Evolutionary conservation across 2,797 vertebrate genomes (phyloP).

Genomic region (Morus bassanus): DNA sequence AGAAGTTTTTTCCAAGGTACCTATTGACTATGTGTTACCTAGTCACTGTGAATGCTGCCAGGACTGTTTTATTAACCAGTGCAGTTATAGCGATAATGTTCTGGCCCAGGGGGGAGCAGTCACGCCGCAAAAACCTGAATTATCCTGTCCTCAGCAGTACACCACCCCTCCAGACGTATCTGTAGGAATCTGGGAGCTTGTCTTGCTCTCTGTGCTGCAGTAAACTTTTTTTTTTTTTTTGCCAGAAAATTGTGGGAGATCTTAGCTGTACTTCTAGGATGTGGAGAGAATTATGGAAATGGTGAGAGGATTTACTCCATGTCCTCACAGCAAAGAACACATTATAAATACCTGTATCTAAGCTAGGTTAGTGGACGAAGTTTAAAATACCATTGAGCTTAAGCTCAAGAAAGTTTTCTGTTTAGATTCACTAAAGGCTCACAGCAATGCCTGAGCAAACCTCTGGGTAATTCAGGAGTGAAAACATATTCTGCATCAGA

Average conservation of each 20-base stretch:
- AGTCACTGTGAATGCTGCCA: not conserved
- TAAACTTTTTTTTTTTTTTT: not conserved
- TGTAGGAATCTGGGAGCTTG: not conserved
- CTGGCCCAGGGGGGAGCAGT: not conserved
- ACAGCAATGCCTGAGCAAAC: not conserved
- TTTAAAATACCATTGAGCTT: not conserved
- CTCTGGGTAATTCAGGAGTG: not conserved
- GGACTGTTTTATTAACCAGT: not conserved
- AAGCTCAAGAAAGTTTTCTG: not conserved
- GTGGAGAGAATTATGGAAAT: not conserved
- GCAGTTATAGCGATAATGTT: not conserved
- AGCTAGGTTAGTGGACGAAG: not conserved
- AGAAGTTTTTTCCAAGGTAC: not conserved
- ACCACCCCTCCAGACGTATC: not conserved
- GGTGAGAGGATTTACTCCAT: not conserved
- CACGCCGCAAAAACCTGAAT: not conserved
- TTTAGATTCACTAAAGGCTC: not conserved
- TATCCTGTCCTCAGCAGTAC: not conserved
- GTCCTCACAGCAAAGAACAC: not conserved
- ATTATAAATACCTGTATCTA: not conserved
- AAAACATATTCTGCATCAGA: not conserved
- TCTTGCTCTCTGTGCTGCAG: not conserved
- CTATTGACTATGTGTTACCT: not conserved
- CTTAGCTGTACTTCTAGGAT: not conserved
- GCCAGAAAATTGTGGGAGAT: not conserved